These are phyloP conservation scores for Glaucidium brasilianum DNA, from an alignment of 2,113 vertebrate species.

Conservation along the genomic window DNA sequence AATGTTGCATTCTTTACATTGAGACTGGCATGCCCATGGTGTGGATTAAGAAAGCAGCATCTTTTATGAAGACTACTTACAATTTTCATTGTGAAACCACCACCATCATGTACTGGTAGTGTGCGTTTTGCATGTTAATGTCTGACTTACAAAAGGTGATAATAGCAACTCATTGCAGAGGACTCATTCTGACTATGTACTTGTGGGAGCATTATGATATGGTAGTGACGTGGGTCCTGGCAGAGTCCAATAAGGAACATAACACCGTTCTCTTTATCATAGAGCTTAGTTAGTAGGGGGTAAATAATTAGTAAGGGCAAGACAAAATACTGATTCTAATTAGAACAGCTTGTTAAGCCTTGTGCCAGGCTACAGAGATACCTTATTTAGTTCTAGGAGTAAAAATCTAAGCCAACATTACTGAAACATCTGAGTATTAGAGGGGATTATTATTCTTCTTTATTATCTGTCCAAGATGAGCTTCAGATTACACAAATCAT, in stretches of 20 bases:
- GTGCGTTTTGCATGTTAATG: neutral
- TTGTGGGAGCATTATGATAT: neutral
- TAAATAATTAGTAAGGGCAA: neutral
- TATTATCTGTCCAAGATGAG: neutral
- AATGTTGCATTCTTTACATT: neutral
- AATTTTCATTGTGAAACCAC: neutral
- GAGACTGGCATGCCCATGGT: neutral
- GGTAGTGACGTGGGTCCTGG: neutral
- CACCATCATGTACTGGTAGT: neutral
- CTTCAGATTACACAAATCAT: neutral
- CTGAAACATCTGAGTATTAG: neutral
- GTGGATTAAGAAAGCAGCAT: neutral
- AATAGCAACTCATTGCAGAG: neutral
- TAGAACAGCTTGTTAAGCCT: rapidly evolving
- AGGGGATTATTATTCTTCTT: neutral
- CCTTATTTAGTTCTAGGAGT: neutral
- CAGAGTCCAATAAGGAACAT: neutral
- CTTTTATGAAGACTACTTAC: neutral
- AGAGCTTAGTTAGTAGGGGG: neutral
- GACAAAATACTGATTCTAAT: neutral
- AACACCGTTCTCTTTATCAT: too few relatives aligned
- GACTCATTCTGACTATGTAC: neutral
- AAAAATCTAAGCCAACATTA: neutral
- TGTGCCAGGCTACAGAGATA: neutral
- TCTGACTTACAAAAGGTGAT: neutral